These are phyloP conservation scores for Petroica traversi DNA, from an alignment of 2,113 vertebrate genomes.

Conservation along the genomic window DNA sequence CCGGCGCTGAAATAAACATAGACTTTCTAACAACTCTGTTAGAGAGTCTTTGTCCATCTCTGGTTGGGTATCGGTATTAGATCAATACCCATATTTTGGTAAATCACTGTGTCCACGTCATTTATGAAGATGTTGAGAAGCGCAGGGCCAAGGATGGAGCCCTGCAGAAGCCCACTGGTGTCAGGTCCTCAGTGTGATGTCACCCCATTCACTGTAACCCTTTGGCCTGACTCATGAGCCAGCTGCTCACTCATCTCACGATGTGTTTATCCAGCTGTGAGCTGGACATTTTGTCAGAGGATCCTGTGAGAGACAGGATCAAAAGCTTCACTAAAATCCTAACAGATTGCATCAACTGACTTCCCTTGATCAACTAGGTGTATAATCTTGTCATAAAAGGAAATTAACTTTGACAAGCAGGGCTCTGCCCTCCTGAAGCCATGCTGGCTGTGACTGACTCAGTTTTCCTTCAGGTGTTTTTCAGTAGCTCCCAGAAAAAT, in stretches of 20 bases:
- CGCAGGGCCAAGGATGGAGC: neutral
- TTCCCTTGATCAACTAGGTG: neutral
- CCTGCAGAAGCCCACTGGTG: neutral
- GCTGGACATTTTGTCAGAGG: neutral
- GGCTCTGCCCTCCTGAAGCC: neutral
- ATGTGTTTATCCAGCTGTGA: neutral
- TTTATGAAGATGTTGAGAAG: neutral
- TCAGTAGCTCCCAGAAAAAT: neutral
- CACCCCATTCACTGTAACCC: neutral
- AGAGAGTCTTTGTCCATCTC: too few species aligned
- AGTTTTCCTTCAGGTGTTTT: neutral
- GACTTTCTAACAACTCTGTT: too few species aligned
- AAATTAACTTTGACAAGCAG: neutral
- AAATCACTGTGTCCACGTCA: rapidly evolving
- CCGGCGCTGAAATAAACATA: too few species aligned
- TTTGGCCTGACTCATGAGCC: neutral
- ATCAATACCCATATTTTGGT: too few species aligned
- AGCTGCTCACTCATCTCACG: neutral
- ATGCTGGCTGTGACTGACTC: neutral
- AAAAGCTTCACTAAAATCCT: neutral
- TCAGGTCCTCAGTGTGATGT: neutral
- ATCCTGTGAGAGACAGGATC: neutral
- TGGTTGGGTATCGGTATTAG: too few species aligned
- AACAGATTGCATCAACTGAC: neutral
- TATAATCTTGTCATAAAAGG: neutral